Evolutionary conservation across 2,888 invertebrate genomes (phyloP), one percentile per base, ranked within the genome.

Genomic region (Notodonta ziczac): DNA sequence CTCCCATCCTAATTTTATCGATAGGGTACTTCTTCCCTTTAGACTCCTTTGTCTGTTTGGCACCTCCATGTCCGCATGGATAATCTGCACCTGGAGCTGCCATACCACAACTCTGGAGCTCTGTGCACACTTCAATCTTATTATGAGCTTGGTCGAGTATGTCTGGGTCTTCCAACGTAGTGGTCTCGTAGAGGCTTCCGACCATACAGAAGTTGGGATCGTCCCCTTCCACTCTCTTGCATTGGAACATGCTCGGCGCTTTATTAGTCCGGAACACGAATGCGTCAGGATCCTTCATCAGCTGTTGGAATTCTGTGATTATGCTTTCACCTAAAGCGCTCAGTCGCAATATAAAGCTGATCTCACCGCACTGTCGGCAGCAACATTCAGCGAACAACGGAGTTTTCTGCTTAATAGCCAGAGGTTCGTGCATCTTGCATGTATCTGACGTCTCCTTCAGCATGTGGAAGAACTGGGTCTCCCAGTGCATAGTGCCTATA

Each of bases 291-390:
- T 90, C 86, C 62, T 80, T 82, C 81, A 90, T 78, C 6, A 86
- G 74, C 71, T 93, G 91, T 68, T 94, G 93, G 64, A 89, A 94
- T 68, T 92, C 92, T 39, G 94, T 94, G 0, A 82, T 83, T 5
- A 95, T 91, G 54, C 82, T 88, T 12, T 88, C 84, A 9, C 95
- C 95, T 56, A 94, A 87, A 62, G 93, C 91, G 56, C 93, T 93
- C 13, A 95, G 69, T 67, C 94, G 82, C 39, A 95, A 76, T 68
- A 94, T 93, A 35, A 94, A 84, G 8, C 83, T 76, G 13, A 95
- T 82, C 67, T 89, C 88, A 1, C 94, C 95, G 57, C 87, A 85
- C 75, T 80, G 82, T 32, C 64, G 80, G 65, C 89, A 90, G 69
- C 88, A 89, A 65, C 91, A 91, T 76, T 86, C 90, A 9, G 80